Conservation (phyloP, 2,797 vertebrate genomes). For the Mus caroli region DNA sequence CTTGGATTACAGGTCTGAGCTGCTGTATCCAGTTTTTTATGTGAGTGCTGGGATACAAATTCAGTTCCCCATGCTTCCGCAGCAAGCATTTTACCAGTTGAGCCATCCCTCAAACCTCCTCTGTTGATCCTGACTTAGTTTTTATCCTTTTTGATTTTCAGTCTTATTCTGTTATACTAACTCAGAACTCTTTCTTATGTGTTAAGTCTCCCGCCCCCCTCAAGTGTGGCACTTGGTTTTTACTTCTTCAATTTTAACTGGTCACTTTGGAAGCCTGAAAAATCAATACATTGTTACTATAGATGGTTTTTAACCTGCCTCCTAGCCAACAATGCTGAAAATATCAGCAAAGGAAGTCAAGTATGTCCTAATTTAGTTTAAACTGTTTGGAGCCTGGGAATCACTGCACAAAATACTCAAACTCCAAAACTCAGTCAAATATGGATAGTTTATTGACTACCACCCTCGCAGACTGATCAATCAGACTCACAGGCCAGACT, state of each 20-base stretch:
- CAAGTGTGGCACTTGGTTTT: not conserved
- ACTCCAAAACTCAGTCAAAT: not conserved
- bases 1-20: not conserved
- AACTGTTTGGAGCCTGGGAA: not conserved
- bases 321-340: not conserved
- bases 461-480: not conserved
- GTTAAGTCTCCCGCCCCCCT: not conserved
- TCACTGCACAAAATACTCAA: not conserved
- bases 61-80: not conserved
- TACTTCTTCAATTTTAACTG: not conserved
- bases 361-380: not conserved
- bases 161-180: not conserved
- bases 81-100: not conserved
- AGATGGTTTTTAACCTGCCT: not conserved
- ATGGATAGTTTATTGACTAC: not conserved
- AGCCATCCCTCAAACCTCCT: not conserved
- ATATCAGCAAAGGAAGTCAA: not conserved
- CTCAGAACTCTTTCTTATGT: not conserved
- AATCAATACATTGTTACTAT: not conserved
- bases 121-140: not conserved
- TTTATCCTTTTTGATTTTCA: constrained; percentile 28
- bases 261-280: not conserved
- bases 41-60: not conserved
- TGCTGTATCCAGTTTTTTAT: not conserved
- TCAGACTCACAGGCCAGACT: not conserved